A percentile compares a stretch with the other conserved stretches of the same genome.
Evolutionary conservation across 2,888 invertebrate species (phyloP).

Genomic region (Chromoteleia sp.): DNA sequence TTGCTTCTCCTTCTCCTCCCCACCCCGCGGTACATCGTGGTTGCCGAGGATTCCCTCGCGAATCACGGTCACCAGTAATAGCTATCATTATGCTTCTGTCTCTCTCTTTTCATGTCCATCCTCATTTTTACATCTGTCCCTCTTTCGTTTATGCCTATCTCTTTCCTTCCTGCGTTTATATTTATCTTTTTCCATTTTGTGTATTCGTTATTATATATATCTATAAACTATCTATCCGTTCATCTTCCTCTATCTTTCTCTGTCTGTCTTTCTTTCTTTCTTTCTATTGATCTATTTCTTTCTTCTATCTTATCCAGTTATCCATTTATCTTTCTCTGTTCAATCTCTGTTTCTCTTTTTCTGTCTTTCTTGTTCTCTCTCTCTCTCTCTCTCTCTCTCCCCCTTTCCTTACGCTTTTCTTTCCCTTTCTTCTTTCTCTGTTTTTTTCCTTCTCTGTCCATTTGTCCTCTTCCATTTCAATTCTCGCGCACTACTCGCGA

Average conservation of each 20-base stretch:
- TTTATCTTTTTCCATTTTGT: no score
- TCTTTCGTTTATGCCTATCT: no score
- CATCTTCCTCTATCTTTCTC: no score
- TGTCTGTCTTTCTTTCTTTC: no score
- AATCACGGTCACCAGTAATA: conserved; percentile 36
- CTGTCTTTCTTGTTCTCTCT: not conserved
- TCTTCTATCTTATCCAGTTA: no score
- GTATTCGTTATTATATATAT: no score
- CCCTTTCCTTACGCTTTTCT: not conserved
- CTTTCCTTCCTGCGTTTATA: no score
- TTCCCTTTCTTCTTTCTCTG: not conserved
- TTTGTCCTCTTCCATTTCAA: no score
- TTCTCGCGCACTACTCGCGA: not conserved
- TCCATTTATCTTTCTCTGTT: no score
- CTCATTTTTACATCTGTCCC: not conserved
- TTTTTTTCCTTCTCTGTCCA: not conserved
- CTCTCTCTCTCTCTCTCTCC: not conserved
- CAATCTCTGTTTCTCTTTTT: no score
- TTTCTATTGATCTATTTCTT: no score
- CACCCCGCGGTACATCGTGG: conserved; percentile 17
- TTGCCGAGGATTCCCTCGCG: conserved; percentile 40
- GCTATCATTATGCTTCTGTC: conserved; percentile 15
- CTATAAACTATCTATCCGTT: no score
- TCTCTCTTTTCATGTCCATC: not conserved
- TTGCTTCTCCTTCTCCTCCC: not conserved